These are phyloP conservation scores for Tupaia chinensis DNA, from an alignment of 2,113 vertebrate species.

Conservation along the genomic window DNA sequence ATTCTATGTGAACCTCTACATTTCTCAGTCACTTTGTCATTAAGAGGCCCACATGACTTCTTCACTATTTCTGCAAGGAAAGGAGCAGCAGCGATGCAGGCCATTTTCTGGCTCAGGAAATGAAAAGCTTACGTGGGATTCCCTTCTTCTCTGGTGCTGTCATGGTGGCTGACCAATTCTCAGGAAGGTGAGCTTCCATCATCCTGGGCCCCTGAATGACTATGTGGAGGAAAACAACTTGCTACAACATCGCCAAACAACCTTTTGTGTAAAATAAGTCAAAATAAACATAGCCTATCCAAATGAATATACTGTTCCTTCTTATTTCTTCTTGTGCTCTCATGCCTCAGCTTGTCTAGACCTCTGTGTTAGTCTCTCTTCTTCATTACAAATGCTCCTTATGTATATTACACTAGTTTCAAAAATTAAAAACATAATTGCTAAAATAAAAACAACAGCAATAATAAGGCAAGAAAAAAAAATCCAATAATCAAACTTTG, in stretches of 20 bases:
- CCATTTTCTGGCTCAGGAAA: neutral
- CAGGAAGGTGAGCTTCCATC: neutral
- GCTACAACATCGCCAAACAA: neutral
- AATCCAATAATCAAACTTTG: neutral
- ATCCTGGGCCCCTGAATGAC: neutral
- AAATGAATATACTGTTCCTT: neutral
- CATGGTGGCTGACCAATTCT: neutral
- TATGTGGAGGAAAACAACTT: neutral
- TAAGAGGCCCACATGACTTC: neutral
- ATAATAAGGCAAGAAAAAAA: neutral
- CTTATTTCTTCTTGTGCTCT: neutral
- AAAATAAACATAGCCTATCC: neutral
- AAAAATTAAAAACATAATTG: constrained; percentile 7
- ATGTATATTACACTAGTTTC: neutral
- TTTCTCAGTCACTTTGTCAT: neutral
- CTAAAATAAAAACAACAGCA: neutral
- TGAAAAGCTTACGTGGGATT: neutral
- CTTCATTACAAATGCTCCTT: neutral
- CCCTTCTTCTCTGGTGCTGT: neutral
- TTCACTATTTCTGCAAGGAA: neutral
- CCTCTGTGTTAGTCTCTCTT: neutral
- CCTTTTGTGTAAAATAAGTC: neutral
- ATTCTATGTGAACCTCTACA: neutral
- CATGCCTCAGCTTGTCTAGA: neutral
- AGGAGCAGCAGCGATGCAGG: fast-evolving